These are phyloP conservation scores for Hippopotamyrus pictus DNA, from an alignment of 2,797 vertebrate species.

Conservation along the genomic window DNA sequence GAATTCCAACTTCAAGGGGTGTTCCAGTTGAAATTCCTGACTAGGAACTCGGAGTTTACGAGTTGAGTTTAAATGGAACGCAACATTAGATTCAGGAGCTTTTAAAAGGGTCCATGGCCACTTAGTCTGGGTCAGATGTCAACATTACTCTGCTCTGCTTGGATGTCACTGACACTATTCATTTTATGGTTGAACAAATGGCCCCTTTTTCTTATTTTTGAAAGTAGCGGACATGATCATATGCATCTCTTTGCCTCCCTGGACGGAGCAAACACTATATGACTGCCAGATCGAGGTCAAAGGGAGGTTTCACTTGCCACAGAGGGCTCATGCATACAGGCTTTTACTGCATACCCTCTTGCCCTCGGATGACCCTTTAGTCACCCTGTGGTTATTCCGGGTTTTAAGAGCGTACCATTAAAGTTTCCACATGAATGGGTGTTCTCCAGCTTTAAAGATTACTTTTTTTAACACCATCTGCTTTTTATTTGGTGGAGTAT, in stretches of 20 bases:
- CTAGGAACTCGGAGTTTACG: not conserved
- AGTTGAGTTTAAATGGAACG: no score
- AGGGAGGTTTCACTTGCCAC: not conserved
- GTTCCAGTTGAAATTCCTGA: not conserved
- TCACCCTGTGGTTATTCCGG: not conserved
- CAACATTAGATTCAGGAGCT: not conserved
- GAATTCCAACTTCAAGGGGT: not conserved
- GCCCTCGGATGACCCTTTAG: not conserved
- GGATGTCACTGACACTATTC: not conserved
- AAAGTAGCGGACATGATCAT: not conserved
- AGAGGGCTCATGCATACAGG: not conserved
- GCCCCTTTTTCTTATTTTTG: not conserved
- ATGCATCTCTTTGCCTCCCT: not conserved
- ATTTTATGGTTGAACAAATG: slow-evolving; percentile 5
- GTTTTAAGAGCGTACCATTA: not conserved
- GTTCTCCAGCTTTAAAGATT: not conserved
- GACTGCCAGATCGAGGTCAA: slow-evolving; percentile 11
- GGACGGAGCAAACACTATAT: not conserved
- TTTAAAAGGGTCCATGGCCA: not conserved
- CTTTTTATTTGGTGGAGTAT: not conserved
- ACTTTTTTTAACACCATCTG: not conserved
- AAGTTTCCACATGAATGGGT: not conserved
- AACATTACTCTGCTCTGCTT: slow-evolving; percentile 3
- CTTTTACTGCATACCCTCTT: not conserved
- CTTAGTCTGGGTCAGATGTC: slow-evolving; percentile 4